These are phyloP conservation scores for Tricholaema leucomelas DNA, from an alignment of 2,113 vertebrate genomes.

Conservation along the genomic window DNA sequence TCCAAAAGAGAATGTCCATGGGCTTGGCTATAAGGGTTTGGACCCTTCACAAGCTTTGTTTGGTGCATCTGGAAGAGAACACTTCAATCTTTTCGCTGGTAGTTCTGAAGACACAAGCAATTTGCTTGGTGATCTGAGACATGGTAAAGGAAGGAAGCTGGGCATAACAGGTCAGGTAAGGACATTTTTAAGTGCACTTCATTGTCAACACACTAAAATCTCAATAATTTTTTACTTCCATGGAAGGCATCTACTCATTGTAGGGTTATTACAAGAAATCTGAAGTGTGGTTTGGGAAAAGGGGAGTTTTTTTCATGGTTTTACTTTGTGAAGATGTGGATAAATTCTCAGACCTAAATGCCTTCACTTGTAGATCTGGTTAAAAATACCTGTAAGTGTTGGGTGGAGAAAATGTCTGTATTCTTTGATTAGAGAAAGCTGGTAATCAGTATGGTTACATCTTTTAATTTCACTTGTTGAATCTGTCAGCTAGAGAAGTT, in stretches of 20 bases:
- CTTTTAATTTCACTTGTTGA: background rate
- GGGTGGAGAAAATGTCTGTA: background rate
- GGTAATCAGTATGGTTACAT: background rate
- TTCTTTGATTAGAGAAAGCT: background rate
- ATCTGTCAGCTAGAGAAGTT: background rate
- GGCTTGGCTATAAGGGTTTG: constrained; percentile 91
- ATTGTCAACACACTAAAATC: background rate
- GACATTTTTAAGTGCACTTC: background rate
- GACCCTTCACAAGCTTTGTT: constrained; percentile 85
- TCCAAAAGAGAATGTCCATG: constrained; percentile 84
- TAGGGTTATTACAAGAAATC: background rate
- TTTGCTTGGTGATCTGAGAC: constrained; percentile 77
- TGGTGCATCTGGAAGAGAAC: constrained; percentile 65
- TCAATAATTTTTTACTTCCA: background rate
- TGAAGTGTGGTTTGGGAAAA: background rate
- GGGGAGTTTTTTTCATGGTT: background rate
- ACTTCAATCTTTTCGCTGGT: constrained; percentile 80
- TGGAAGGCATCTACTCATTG: background rate
- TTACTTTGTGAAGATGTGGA: background rate
- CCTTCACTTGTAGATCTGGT: background rate
- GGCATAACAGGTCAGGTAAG: constrained; percentile 93
- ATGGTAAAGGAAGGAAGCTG: constrained; percentile 74
- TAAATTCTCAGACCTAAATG: background rate
- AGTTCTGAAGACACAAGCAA: constrained; percentile 71
- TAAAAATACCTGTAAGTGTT: background rate